Evolutionary conservation across 2,797 vertebrate species (phyloP).

Genomic region (Huso huso): DNA sequence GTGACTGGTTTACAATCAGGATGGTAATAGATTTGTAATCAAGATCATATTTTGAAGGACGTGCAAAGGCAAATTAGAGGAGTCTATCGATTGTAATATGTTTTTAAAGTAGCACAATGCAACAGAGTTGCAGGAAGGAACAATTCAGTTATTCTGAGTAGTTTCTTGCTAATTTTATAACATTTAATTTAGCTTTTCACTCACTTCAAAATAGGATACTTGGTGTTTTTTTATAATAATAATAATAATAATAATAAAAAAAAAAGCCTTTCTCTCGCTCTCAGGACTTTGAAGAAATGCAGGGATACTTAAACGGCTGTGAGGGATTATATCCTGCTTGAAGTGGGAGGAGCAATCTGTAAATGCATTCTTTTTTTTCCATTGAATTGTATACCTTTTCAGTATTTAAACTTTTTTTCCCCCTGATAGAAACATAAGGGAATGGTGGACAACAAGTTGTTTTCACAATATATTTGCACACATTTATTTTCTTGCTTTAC

Average conservation of each 20-base stretch:
- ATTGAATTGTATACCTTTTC: conserved; percentile 42
- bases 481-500: too few relatives aligned
- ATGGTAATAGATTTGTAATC: background rate
- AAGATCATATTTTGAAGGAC: background rate
- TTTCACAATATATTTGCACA: background rate
- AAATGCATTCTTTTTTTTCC: conserved; percentile 50
- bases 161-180: too few relatives aligned
- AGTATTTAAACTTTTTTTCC: conserved; percentile 35
- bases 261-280: conserved; percentile 53
- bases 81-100: too few relatives aligned
- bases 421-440: too few relatives aligned
- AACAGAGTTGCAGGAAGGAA: too few relatives aligned
- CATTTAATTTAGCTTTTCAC: too few relatives aligned
- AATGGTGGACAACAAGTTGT: conserved; percentile 3
- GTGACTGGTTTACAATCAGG: conserved; percentile 2
- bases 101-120: too few relatives aligned
- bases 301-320: conserved; percentile 20
- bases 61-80: too few relatives aligned
- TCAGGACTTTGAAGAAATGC: conserved; percentile 45
- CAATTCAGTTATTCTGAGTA: too few relatives aligned
- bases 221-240: too few relatives aligned
- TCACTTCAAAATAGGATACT: too few relatives aligned
- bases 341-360: conserved; percentile 46
- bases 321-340: conserved; percentile 40
- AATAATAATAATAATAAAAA: too few relatives aligned